These are phyloP conservation scores for Aurelia coerulea DNA, from an alignment of 30 jellyfish, hydroid and myxozoan genomes.

Conservation along the genomic window DNA sequence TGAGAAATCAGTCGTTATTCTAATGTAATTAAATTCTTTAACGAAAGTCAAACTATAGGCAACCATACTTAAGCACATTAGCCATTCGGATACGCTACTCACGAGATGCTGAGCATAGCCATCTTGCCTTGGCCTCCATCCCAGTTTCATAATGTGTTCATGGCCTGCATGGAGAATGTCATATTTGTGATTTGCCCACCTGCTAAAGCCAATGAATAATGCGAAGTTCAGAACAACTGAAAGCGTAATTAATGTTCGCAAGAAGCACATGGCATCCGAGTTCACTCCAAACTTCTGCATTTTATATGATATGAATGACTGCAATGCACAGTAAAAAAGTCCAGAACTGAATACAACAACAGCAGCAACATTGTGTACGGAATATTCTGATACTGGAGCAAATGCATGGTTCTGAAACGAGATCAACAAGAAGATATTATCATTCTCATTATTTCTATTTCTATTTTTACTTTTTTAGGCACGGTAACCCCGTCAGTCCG, in stretches of 20 bases:
- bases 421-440: neutral
- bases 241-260: slow-evolving; percentile 66
- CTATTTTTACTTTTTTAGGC: too few relatives aligned
- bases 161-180: slow-evolving; percentile 39
- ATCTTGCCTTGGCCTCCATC: slow-evolving; percentile 91
- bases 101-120: slow-evolving; percentile 79
- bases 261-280: slow-evolving; percentile 51
- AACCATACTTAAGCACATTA: slow-evolving; percentile 81
- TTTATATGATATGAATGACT: slow-evolving; percentile 60
- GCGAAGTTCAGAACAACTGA: slow-evolving; percentile 59
- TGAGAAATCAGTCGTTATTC: slow-evolving; percentile 85
- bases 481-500: too few relatives aligned
- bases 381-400: slow-evolving; percentile 72
- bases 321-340: slow-evolving; percentile 71
- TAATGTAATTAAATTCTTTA: slow-evolving; percentile 67
- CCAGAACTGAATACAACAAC: slow-evolving; percentile 86
- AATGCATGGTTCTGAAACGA: slow-evolving; percentile 67
- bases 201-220: slow-evolving; percentile 63
- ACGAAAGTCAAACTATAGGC: slow-evolving; percentile 75
- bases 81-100: slow-evolving; percentile 86
- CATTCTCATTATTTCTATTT: too few relatives aligned
- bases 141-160: slow-evolving; percentile 43
- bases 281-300: slow-evolving; percentile 69
- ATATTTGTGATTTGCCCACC: slow-evolving; percentile 56
- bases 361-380: slow-evolving; percentile 94